Base-by-base conservation (phyloP, 2,888 invertebrate species). In the Lathronympha strigana region DNA sequence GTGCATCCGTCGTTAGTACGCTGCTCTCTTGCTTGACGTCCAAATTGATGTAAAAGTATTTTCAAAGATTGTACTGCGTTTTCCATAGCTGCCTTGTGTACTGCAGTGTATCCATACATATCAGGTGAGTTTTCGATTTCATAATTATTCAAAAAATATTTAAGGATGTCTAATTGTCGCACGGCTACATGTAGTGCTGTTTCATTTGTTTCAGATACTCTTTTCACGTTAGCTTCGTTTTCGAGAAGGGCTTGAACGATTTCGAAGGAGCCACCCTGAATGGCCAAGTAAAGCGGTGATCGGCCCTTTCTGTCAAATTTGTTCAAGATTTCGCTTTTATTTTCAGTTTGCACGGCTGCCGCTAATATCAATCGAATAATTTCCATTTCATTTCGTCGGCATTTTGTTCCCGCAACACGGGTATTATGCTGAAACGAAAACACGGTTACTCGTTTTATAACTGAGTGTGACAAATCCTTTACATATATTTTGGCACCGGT, bases 161-260 rank as follows among this genome's bases (percentile, higher is more conserved):
- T 49, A 15, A 49, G 6, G 1, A 49, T n/a, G 11, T 49, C 23
- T 5, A 21, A 11, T 2, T 15, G 47, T 25, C n/a, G 47, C 6
- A 49, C 47, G n/a, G 47, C 47, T 6, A 49, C 47, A 8, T 49
- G 47, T 2, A 49, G 47, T 25, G 47, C 47, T 25, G 47, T 25
- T n/a, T 25, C 25, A n/a, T 49, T 15, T 25, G 25, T 49, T 1
- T 25, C 25, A 0, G 47, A 49, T 0, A 49, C 25, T 21, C 21
- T n/a, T 49, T 6, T n/a, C 5, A 25, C 25, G n/a, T 8, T 25
- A 8, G 47, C 47, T 0, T n/a, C 47, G 1, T 25, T 49, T 25
- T 25, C 21, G 2, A 49, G n/a, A 25, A 49, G 47, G 2, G 47
- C 47, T 49, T 25, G 0, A 5, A 49, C 47, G 6, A 49, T 25